These are phyloP conservation scores for Vidua chalybeata DNA, from an alignment of 2,113 vertebrate genomes.

Conservation along the genomic window DNA sequence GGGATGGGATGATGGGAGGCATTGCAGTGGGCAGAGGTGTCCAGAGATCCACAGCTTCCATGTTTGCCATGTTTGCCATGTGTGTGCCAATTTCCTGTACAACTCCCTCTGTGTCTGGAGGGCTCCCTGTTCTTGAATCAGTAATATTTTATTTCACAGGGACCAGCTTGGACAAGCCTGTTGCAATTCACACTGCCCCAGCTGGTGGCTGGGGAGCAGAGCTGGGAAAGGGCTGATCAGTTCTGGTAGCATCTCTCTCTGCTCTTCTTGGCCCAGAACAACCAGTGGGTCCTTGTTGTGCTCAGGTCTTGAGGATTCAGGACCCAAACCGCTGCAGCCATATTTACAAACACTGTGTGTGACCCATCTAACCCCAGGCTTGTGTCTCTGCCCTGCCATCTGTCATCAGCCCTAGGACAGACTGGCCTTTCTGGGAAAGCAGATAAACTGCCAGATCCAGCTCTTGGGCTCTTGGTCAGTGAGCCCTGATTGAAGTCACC, in stretches of 20 bases:
- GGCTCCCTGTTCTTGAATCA: background rate
- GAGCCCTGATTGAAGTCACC: background rate
- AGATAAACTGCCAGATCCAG: background rate
- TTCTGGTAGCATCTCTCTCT: background rate
- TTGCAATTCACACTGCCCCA: background rate
- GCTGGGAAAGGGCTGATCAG: background rate
- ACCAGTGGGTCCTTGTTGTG: background rate
- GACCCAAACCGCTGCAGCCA: background rate
- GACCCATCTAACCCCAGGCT: background rate
- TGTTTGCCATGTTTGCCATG: background rate
- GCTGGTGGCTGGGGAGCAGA: background rate
- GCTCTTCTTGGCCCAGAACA: background rate
- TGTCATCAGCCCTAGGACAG: background rate
- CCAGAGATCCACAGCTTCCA: background rate
- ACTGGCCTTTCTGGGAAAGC: background rate
- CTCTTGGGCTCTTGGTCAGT: background rate
- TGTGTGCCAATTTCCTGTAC: background rate
- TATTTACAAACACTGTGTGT: background rate
- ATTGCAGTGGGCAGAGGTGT: fast-evolving
- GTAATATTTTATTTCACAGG: background rate
- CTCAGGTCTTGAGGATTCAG: background rate
- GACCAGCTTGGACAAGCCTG: background rate
- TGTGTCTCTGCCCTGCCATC: background rate
- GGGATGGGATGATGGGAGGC: background rate
- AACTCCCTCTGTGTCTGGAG: background rate